Evolutionary conservation across 1,140 invertebrate species (phyloP).

Genomic region (Globodera ellingtonae): DNA sequence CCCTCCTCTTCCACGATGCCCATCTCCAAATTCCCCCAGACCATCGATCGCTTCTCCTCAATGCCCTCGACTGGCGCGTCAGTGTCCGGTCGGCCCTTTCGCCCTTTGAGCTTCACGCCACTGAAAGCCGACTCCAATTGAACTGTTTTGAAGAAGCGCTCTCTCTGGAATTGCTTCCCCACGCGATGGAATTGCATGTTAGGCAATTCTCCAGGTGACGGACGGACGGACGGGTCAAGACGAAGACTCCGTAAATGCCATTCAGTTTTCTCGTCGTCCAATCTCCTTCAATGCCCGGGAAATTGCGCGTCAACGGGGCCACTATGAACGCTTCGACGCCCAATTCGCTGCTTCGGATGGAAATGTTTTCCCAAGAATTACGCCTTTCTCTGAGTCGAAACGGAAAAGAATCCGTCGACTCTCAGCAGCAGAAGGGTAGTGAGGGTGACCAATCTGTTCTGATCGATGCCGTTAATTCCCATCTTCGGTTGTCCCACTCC

Average conservation of each 20-base stretch:
- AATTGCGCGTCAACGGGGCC: background rate
- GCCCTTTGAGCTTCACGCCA: slow-evolving; percentile 22
- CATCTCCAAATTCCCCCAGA: slow-evolving; percentile 19
- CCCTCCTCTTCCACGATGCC: slow-evolving; percentile 7
- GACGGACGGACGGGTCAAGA: background rate
- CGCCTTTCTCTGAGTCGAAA: slow-evolving; percentile 10
- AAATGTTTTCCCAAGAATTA: slow-evolving; percentile 15
- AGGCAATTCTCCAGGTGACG: slow-evolving; percentile 27
- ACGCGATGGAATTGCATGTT: slow-evolving; percentile 18
- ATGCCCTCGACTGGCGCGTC: slow-evolving; percentile 21
- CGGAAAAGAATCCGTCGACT: background rate
- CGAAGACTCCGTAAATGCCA: background rate
- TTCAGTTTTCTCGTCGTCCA: background rate
- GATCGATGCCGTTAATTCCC: slow-evolving; percentile 23
- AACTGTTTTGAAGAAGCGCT: slow-evolving; percentile 27
- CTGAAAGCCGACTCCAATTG: slow-evolving; percentile 15
- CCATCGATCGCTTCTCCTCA: slow-evolving; percentile 10
- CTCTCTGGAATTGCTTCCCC: background rate
- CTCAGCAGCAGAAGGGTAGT: background rate
- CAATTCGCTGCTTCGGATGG: background rate
- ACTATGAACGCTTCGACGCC: background rate
- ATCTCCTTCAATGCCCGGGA: background rate
- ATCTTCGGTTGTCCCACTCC: slow-evolving; percentile 6
- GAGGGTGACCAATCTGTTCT: slow-evolving; percentile 11
- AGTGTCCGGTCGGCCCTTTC: slow-evolving; percentile 15